These are phyloP conservation scores for Gymnobelideus leadbeateri DNA, from an alignment of 2,113 vertebrate species.

Conservation along the genomic window DNA sequence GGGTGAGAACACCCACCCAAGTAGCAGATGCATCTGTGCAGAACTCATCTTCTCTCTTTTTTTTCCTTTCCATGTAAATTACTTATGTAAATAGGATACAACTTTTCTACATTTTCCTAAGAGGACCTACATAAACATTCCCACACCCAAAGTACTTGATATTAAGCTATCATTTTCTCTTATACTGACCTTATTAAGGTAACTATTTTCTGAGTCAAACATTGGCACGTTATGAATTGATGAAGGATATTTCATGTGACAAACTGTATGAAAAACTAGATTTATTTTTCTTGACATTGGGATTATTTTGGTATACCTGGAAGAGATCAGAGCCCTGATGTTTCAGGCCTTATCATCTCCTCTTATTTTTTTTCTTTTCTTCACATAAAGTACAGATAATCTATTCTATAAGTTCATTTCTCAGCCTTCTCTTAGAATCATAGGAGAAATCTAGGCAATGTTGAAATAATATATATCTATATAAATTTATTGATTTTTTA, in stretches of 20 bases:
- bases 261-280: not conserved
- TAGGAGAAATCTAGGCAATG: not conserved
- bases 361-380: not conserved
- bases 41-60: constrained; percentile 46
- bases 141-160: not conserved
- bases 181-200: not conserved
- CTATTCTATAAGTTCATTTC: not conserved
- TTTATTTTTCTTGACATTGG: not conserved
- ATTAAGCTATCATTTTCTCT: not conserved
- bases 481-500: not conserved
- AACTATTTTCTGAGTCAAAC: not conserved
- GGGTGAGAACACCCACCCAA: constrained; percentile 24
- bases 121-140: constrained; percentile 22
- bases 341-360: not conserved
- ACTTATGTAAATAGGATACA: constrained; percentile 53
- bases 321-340: not conserved
- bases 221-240: not conserved
- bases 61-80: constrained; percentile 39
- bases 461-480: not conserved
- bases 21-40: constrained; percentile 5
- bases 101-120: not conserved
- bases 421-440: not conserved
- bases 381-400: not conserved
- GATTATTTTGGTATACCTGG: not conserved
- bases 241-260: not conserved